Percentiles rank a stretch among this genome's conserved stretches.
phyloP scores from a whole-genome alignment of 2,797 vertebrate genomes.

The Xenentodon cancila region DNA sequence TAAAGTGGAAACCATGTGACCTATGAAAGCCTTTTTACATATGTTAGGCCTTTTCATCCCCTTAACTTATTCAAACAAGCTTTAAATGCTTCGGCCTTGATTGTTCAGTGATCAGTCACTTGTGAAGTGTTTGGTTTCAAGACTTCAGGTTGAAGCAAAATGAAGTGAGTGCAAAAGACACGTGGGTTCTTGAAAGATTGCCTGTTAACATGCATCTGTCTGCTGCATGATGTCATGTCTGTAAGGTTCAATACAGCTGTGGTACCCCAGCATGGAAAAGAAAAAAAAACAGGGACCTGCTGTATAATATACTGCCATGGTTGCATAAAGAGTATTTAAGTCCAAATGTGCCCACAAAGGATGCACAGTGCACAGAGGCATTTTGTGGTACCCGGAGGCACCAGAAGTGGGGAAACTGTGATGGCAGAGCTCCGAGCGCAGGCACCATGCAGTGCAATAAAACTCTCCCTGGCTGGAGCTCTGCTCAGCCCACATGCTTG shows the following conservation, averaged over 20 bases:
- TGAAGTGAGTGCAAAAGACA: conserved; percentile 37
- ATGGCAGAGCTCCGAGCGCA: conserved; percentile 47
- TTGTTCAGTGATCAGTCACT: conserved; percentile 15
- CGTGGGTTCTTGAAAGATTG: conserved; percentile 28
- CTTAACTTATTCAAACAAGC: conserved; percentile 9
- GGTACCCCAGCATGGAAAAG: conserved; percentile 28
- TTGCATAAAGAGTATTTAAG: conserved; percentile 31
- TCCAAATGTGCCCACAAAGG: conserved; percentile 20
- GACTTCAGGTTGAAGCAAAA: conserved; percentile 17
- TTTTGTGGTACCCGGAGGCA: conserved; percentile 38
- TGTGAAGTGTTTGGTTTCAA: conserved; percentile 11
- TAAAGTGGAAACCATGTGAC: conserved; percentile 23
- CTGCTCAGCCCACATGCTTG: conserved; percentile 58
- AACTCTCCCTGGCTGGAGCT: conserved; percentile 46
- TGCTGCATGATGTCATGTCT: conserved; percentile 64
- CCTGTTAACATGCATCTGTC: conserved; percentile 44
- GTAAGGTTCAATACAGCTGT: conserved; percentile 28
- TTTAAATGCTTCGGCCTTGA: conserved; percentile 16
- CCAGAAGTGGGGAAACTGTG: conserved; percentile 44
- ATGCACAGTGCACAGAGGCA: conserved; percentile 12
- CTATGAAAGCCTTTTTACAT: conserved; percentile 8
- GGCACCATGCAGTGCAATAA: conserved; percentile 59
- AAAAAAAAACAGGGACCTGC: conserved; percentile 8
- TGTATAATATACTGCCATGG: conserved; percentile 35
- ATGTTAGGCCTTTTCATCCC: conserved; percentile 20